phyloP scores from a whole-genome alignment of 2,888 invertebrate species.

The Scaptomyza parva region DNA sequence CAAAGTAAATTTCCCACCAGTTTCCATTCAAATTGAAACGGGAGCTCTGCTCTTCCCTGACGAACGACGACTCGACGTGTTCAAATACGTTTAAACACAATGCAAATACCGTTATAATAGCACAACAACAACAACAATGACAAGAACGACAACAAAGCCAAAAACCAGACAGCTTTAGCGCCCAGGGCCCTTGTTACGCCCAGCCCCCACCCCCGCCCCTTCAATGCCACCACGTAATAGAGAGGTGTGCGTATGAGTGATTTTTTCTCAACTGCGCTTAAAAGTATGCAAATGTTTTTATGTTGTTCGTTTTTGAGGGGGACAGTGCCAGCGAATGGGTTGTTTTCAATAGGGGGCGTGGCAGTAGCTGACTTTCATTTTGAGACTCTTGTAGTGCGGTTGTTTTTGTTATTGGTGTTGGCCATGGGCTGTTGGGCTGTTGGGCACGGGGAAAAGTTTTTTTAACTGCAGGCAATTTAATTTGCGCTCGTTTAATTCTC shows the following conservation, averaged over 20 bases:
- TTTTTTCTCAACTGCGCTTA: slow-evolving; percentile 76
- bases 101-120: slow-evolving; percentile 84
- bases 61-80: slow-evolving; percentile 44
- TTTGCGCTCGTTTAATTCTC: slow-evolving; percentile 68
- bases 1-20: slow-evolving; percentile 73
- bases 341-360: slow-evolving; percentile 55
- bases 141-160: slow-evolving; percentile 57
- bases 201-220: slow-evolving; percentile 8
- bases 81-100: slow-evolving; percentile 82
- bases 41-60: slow-evolving; percentile 48
- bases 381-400: slow-evolving; percentile 53
- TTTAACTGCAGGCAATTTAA: slow-evolving; percentile 82
- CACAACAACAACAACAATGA: slow-evolving; percentile 61
- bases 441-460: slow-evolving; percentile 68
- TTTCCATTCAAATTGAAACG: slow-evolving; percentile 53
- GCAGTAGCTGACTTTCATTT: slow-evolving; percentile 65
- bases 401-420: slow-evolving; percentile 31
- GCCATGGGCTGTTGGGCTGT: slow-evolving; percentile 38
- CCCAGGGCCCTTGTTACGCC: slow-evolving; percentile 69
- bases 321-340: slow-evolving; percentile 31
- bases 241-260: slow-evolving; percentile 80
- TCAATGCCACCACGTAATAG: slow-evolving; percentile 48
- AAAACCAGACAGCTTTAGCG: slow-evolving; percentile 69
- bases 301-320: slow-evolving; percentile 19
- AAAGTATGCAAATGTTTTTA: slow-evolving; percentile 83